Percentiles rank a stretch among this genome's conserved stretches.
Conservation (phyloP, 2,888 invertebrate genomes). For the Erebia aethiops region DNA sequence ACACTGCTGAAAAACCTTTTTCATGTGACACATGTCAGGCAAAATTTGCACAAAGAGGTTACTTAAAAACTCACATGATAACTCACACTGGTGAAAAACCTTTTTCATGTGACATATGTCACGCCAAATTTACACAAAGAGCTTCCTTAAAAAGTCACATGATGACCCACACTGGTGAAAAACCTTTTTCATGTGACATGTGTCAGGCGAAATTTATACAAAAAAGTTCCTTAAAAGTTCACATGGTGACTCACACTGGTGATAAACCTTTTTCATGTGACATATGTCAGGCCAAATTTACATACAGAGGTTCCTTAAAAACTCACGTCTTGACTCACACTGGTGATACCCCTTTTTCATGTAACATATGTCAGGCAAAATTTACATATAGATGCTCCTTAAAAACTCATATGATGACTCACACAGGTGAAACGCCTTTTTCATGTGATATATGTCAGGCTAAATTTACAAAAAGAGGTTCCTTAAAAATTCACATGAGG, state of each 20-base stretch:
- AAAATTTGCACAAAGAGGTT: not conserved
- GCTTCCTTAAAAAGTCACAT: no score
- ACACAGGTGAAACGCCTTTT: not conserved
- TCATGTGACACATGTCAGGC: not conserved
- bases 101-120: no score
- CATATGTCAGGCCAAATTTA: not conserved
- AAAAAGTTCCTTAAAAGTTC: no score
- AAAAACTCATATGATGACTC: not conserved
- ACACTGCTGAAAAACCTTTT: no score
- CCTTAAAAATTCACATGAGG: no score
- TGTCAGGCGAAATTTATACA: no score
- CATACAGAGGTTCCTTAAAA: not conserved
- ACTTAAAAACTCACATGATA: not conserved
- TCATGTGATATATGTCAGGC: not conserved
- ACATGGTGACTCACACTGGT: no score
- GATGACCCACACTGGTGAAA: no score
- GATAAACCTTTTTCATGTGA: not conserved
- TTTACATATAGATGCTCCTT: not conserved
- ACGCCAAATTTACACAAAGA: no score
- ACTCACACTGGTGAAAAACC: no score
- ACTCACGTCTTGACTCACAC: not conserved
- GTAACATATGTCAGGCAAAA: not conserved
- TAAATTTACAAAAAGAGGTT: not conserved
- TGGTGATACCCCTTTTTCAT: not conserved
- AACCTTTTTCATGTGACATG: no score